A percentile compares a stretch with the other conserved stretches of the same genome.
phyloP scores from a whole-genome alignment of 2,113 vertebrate species.

The Petroica traversi region DNA sequence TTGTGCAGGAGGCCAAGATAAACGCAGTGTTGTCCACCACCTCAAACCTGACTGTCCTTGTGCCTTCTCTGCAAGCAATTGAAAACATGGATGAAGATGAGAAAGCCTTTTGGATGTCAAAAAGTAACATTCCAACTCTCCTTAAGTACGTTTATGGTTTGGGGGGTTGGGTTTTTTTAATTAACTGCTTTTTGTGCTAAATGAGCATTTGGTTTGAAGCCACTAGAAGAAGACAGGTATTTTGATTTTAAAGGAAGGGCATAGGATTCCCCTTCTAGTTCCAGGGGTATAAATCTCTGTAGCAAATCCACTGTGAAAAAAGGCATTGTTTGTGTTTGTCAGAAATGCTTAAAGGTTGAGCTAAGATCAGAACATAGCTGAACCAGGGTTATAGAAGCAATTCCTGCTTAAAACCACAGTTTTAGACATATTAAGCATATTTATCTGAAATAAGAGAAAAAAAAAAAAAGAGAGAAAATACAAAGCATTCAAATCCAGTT shows the following conservation, averaged over 20 bases:
- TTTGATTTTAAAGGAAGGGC: not conserved
- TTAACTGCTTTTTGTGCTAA: not conserved
- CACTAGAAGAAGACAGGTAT: not conserved
- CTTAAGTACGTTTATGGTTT: conserved; percentile 76
- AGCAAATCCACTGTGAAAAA: not conserved
- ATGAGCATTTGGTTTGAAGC: not conserved
- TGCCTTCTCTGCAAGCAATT: conserved; percentile 82
- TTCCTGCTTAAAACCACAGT: not conserved
- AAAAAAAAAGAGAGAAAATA: not conserved
- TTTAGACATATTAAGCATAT: not conserved
- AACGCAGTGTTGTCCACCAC: conserved; percentile 61
- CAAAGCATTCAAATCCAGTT: not conserved
- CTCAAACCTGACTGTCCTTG: conserved; percentile 85
- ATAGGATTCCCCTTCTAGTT: not conserved
- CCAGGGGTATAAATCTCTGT: not conserved
- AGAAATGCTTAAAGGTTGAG: not conserved
- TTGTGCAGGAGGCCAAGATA: conserved; percentile 76
- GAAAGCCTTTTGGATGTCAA: conserved; percentile 81
- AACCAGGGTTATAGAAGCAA: not conserved
- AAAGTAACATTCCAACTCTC: conserved; percentile 79
- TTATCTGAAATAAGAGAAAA: not conserved
- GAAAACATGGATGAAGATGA: conserved; percentile 80
- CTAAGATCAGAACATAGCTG: not conserved
- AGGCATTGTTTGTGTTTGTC: not conserved
- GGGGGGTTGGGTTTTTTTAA: not conserved